Percentiles rank a stretch among this genome's conserved stretches.
These are phyloP conservation scores for Cecropterus lyciades DNA, from an alignment of 1,140 invertebrate species.

Conservation along the genomic window DNA sequence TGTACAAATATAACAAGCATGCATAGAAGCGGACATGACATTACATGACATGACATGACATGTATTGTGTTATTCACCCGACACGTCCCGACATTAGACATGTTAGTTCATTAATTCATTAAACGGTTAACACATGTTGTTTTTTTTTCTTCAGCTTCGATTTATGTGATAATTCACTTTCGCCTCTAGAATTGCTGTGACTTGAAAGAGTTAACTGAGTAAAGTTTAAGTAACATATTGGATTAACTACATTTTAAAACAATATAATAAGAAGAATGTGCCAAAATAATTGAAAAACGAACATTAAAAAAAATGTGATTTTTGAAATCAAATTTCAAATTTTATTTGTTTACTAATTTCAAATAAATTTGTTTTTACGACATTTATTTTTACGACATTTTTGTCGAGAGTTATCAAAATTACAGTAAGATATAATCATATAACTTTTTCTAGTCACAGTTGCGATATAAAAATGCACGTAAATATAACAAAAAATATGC, in stretches of 20 bases:
- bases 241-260: too few species aligned
- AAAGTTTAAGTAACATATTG: too few species aligned
- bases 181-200: slow-evolving; percentile 38
- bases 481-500: slow-evolving; percentile 4
- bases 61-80: slow-evolving; percentile 46
- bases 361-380: too few species aligned
- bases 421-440: too few species aligned
- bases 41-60: slow-evolving; percentile 44
- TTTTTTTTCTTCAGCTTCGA: slow-evolving; percentile 13
- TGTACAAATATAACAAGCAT: slow-evolving; percentile 51
- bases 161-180: slow-evolving; percentile 48
- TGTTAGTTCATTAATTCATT: slow-evolving; percentile 51
- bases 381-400: too few species aligned
- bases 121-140: slow-evolving; percentile 29
- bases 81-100: slow-evolving; percentile 44
- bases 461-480: slow-evolving; percentile 4
- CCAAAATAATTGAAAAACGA: too few species aligned
- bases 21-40: slow-evolving; percentile 64
- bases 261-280: too few species aligned
- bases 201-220: slow-evolving; percentile 4
- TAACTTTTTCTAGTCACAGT: not conserved
- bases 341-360: too few species aligned
- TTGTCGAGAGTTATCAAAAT: too few species aligned
- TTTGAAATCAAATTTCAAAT: too few species aligned
- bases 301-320: too few species aligned